Conservation (phyloP, 2,113 vertebrate genomes). For the Hystrix brachyura region DNA sequence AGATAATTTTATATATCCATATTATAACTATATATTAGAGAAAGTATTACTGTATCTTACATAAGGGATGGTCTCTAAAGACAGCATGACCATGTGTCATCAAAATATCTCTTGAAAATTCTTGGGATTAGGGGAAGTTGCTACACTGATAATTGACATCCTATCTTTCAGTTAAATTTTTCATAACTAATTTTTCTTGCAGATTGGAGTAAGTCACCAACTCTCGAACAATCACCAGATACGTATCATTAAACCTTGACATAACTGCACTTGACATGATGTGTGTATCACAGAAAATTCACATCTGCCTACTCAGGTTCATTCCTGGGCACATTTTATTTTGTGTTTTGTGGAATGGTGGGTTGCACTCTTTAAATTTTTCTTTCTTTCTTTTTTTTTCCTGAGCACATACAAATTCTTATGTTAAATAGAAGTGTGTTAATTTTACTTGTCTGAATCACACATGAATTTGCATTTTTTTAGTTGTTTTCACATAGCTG, state of each 20-base stretch:
- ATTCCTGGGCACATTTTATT: constrained; percentile 13
- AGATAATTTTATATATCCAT: neutral
- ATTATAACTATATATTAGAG: neutral
- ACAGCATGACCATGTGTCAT: neutral
- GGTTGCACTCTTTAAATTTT: constrained; percentile 19
- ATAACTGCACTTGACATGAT: neutral
- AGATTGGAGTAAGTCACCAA: neutral
- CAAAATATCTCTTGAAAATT: constrained; percentile 6
- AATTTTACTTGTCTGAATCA: neutral
- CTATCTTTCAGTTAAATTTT: neutral
- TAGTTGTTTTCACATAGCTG: neutral
- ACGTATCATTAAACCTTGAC: neutral
- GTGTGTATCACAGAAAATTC: neutral
- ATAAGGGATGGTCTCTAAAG: neutral
- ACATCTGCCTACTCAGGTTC: neutral
- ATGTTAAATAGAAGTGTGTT: neutral
- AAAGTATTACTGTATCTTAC: neutral
- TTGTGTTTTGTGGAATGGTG: constrained; percentile 43
- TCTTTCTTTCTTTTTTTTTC: neutral
- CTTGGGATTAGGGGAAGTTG: neutral
- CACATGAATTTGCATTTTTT: neutral
- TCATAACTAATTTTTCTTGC: constrained; percentile 43
- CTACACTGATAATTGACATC: neutral
- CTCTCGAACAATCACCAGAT: constrained; percentile 37
- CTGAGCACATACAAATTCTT: neutral